Percentiles rank a stretch among this genome's conserved stretches.
These are phyloP conservation scores for Loriculus beryllinus DNA, from an alignment of 2,797 vertebrate species.

Conservation along the genomic window DNA sequence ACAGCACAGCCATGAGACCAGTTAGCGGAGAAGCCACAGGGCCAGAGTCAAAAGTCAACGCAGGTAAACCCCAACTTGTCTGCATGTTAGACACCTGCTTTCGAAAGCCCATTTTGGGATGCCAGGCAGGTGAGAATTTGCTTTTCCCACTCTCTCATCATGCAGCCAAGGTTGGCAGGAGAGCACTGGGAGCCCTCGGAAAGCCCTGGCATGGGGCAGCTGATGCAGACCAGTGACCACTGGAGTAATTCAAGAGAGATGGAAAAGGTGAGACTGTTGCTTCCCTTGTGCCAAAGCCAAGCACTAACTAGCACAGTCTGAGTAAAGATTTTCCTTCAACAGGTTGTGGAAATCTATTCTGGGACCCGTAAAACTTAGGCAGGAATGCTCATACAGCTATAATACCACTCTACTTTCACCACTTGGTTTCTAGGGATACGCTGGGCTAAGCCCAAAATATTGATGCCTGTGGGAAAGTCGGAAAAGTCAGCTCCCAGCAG, in stretches of 20 bases:
- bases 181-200: neutral
- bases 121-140: rapidly evolving
- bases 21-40: neutral
- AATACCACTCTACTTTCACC: neutral
- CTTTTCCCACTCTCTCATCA: neutral
- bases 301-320: neutral
- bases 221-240: neutral
- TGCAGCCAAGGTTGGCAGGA: neutral
- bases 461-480: neutral
- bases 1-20: neutral
- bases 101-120: rapidly evolving
- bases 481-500: neutral
- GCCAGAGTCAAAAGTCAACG: neutral
- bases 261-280: neutral
- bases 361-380: neutral
- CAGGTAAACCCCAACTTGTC: neutral
- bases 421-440: too few relatives aligned
- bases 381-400: neutral
- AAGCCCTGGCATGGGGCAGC: neutral
- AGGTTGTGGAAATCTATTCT: neutral
- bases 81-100: neutral
- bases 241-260: neutral
- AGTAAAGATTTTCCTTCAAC: neutral
- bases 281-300: neutral
- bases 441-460: neutral